Conservation (phyloP, 2,888 invertebrate genomes). For the Heliconius charithonia region DNA sequence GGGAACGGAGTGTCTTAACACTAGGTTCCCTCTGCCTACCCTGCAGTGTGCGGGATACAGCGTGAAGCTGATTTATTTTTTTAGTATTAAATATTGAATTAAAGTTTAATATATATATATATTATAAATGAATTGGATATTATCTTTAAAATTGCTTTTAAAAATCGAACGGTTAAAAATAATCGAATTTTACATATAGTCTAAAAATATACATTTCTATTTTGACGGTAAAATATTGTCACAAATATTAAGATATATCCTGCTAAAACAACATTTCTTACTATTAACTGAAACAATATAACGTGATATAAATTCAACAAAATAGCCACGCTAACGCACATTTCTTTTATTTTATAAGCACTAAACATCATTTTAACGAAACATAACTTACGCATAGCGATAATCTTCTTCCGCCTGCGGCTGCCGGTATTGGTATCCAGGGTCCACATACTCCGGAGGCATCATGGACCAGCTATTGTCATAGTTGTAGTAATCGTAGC, state of each 20-base stretch:
- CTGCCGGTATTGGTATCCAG: slow-evolving; percentile 68
- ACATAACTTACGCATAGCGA: slow-evolving; percentile 85
- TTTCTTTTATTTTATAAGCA: not conserved
- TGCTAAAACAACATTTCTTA: not conserved
- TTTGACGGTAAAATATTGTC: not conserved
- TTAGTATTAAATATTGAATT: not conserved
- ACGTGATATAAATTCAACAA: not conserved
- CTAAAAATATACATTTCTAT: not conserved
- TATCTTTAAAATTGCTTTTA: not conserved
- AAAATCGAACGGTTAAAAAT: no score
- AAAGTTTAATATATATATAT: no score
- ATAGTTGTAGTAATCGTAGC: slow-evolving; percentile 83
- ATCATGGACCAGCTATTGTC: slow-evolving; percentile 88
- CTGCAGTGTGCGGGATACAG: no score
- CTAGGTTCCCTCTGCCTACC: no score
- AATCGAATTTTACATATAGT: not conserved
- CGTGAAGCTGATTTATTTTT: no score
- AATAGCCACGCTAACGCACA: not conserved
- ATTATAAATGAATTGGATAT: no score
- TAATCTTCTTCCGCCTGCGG: slow-evolving; percentile 86
- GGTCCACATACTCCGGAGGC: slow-evolving; percentile 87
- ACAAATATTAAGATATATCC: no score
- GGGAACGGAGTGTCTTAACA: no score
- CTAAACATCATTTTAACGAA: not conserved
- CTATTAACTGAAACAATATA: not conserved